Evolutionary conservation across 2,888 invertebrate genomes (phyloP).

Genomic region (Lysandra coridon): DNA sequence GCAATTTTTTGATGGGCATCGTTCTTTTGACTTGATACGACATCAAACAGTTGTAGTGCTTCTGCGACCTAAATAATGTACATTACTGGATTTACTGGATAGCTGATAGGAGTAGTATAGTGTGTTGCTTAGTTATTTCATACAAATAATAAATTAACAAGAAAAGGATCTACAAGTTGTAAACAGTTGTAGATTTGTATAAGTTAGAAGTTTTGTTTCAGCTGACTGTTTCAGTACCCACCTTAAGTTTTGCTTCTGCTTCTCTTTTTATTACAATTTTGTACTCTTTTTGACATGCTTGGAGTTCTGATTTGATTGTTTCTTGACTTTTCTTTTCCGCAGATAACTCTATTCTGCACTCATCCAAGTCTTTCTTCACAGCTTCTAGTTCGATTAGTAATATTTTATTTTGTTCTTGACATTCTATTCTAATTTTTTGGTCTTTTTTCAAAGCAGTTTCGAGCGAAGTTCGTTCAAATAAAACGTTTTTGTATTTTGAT

Average conservation of each 20-base stretch:
- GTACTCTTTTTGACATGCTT: constrained; percentile 59
- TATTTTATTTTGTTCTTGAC: constrained; percentile 65
- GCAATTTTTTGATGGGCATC: constrained; percentile 58
- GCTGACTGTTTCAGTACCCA: constrained; percentile 36
- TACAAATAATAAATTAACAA: too few relatives aligned
- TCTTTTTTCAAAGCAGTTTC: constrained; percentile 58
- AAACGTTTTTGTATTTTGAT: constrained; percentile 60
- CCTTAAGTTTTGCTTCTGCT: constrained; percentile 71
- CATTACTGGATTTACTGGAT: background rate
- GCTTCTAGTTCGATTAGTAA: constrained; percentile 54
- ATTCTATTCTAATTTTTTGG: constrained; percentile 69
- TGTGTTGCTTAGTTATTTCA: background rate
- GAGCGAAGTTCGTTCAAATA: constrained; percentile 47
- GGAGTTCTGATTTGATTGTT: constrained; percentile 57
- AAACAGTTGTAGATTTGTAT: background rate
- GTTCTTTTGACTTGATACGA: constrained; percentile 63
- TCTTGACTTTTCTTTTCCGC: constrained; percentile 62
- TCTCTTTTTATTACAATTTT: constrained; percentile 60
- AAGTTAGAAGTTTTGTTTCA: background rate
- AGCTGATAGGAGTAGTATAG: background rate
- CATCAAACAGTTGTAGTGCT: constrained; percentile 69
- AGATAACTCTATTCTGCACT: constrained; percentile 59
- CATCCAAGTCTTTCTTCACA: constrained; percentile 54
- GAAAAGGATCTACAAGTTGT: background rate
- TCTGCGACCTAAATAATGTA: constrained; percentile 61